Evolutionary conservation across 2,113 vertebrate genomes (phyloP), one percentile per base, ranked within the genome.

Genomic region (Rhadina sibilatrix): DNA sequence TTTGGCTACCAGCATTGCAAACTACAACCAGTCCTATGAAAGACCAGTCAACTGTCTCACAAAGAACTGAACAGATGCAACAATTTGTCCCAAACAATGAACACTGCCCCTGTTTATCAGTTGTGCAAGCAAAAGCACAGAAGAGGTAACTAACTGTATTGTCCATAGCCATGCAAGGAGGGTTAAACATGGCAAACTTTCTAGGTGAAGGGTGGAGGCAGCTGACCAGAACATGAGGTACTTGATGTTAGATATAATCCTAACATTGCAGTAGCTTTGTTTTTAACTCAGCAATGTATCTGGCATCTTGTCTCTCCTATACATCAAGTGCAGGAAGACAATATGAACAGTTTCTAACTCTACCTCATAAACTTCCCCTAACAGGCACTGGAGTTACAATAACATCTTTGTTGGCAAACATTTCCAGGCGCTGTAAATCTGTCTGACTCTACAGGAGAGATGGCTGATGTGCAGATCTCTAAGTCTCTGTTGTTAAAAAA

Each of bases 391-490:
- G 63, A 94, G 71, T 94, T 94, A 94, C 90, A 96, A 93, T 96
- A 97, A 97, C 93, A 95, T 96, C 95, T 95, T 94, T 96, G 95
- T 96, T 97, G 96, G 96, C 96, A 95, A 96, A 96, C 92, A 90
- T 77, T 96, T 95, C 85, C 85, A 94, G 79, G 94, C 90, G 22
- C 92, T 71, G 92, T 96, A 97, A 97, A 96, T 96, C 96, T 96
- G 90, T 68, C 95, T 88, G 92, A 74, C 57, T 91, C 65, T 91
- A 85, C 87, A 78, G 94, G 79, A 96, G 85, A 92, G 92, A 96
- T 86, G 91, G 92, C 71, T 95, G 95, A 96, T 88, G 85, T 92
- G 90, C 87, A 90, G 94, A 93, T 80, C 93, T 96, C 94, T 87
- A 95, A 96, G 93, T 95, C 85, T 71, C 47, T 66, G 93, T 90